Evolutionary conservation across 2,797 vertebrate genomes (phyloP), one percentile per base, ranked within the genome.

Genomic region (Gymnoscopelus microlampas): DNA sequence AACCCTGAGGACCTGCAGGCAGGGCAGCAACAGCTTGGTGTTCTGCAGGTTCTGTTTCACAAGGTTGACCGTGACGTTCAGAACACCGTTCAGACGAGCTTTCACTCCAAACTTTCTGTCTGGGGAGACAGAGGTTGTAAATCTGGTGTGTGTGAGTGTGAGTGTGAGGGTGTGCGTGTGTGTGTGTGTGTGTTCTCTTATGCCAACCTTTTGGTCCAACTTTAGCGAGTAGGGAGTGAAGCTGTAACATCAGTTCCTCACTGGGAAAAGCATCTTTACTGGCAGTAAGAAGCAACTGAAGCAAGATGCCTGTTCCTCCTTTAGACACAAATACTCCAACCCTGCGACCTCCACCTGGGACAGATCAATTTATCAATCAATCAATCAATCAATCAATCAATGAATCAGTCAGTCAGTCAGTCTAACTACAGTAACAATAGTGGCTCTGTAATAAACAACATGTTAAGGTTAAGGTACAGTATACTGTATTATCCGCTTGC

Each of bases 61-160:
- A 74, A 99, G 89, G 86, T 93, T 97, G 68, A 97, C 50, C 0
- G 97, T 95, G 89, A 97, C 82, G 64, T 91, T 96, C 71, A 99
- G 89, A 71, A 94, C 94, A 65, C 98, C 97, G 29, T 91, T 98
- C 86, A 99, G 90, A 88, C 98, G 96, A 0, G 96, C 96, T 88
- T 98, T 99, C 87, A 97, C 86, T 59, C 96, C 96, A 93, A 99
- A 98, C 86, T 98, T 99, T 85, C 95, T 97, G 91, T 99, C 98
- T 99, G 85, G 81, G 86, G 59, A 87, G 77, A 86, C 12, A 78
- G 62, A 82, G 29, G 56, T 26, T 66, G 8, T 3, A 63, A 63
- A 10, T 13, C 83, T 51, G 72, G 24, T 69, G 61, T 35, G 63
- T 55, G 35, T 58, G 53, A 3, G 26, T 29, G 26, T 29, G 26